A percentile compares a stretch with the other conserved stretches of the same genome.
These are phyloP conservation scores for Amiota minor DNA, from an alignment of 2,888 invertebrate genomes.

Conservation along the genomic window DNA sequence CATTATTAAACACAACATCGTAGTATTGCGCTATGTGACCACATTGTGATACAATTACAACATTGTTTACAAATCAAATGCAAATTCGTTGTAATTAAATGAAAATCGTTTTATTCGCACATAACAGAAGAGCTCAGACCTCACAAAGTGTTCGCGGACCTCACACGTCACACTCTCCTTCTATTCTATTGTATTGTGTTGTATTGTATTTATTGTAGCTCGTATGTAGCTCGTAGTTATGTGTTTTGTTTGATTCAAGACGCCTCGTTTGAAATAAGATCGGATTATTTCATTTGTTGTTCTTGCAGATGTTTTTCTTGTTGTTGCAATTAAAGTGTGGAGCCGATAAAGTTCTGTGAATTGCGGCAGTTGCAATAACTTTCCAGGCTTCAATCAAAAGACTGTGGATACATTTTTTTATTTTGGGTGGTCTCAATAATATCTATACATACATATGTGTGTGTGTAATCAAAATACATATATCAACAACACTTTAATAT, in stretches of 20 bases:
- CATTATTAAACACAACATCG: not conserved
- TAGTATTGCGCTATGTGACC: constrained; percentile 15
- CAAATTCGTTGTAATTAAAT: constrained; percentile 40
- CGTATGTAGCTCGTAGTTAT: not conserved
- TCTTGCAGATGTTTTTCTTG: constrained; percentile 11
- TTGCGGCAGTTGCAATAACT: constrained; percentile 33
- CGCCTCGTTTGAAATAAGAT: constrained; percentile 60
- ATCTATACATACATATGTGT: too few species aligned
- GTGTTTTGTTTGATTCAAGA: not conserved
- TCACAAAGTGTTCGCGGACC: constrained; percentile 14
- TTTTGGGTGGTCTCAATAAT: constrained; percentile 23
- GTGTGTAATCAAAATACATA: too few species aligned
- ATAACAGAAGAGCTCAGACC: constrained; percentile 20
- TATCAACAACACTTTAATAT: too few species aligned
- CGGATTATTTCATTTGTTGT: constrained; percentile 29
- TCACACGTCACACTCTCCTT: constrained; percentile 10
- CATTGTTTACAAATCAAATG: constrained; percentile 55
- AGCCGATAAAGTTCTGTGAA: constrained; percentile 37
- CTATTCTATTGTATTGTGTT: not conserved
- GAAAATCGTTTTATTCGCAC: constrained; percentile 12
- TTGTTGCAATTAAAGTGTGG: constrained; percentile 16
- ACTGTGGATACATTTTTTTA: not conserved
- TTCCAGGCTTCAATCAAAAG: too few species aligned
- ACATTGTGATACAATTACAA: constrained; percentile 45
- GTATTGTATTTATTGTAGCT: too few species aligned